These are phyloP conservation scores for Ischnus inquisitorius DNA, from an alignment of 2,888 invertebrate species.

Conservation along the genomic window DNA sequence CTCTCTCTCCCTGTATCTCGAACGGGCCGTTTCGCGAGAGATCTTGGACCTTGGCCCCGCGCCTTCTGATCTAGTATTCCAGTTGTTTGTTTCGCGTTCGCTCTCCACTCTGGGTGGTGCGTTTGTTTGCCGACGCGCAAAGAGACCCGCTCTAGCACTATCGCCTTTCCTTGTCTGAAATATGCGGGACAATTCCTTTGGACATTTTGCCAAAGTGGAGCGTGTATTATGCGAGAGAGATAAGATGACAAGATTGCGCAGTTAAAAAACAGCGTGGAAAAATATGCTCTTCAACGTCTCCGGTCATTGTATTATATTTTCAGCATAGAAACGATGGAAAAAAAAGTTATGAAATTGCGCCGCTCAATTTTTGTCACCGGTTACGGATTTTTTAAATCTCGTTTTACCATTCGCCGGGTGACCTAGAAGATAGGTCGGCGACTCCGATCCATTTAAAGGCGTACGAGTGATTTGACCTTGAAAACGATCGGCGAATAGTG, in stretches of 20 bases:
- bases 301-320: background rate
- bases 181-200: background rate
- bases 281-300: background rate
- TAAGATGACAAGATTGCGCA: background rate
- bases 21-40: conserved; percentile 7
- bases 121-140: conserved; percentile 1
- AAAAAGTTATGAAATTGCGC: background rate
- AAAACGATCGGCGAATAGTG: background rate
- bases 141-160: background rate
- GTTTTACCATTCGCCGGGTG: no score
- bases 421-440: background rate
- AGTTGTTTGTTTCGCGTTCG: conserved; percentile 8
- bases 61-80: background rate
- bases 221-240: background rate
- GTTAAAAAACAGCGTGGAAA: background rate
- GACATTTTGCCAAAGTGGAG: background rate
- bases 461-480: background rate
- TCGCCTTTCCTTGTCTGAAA: background rate
- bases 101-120: background rate
- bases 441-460: background rate
- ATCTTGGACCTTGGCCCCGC: conserved; percentile 38
- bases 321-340: background rate
- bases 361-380: no score
- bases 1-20: conserved; percentile 11
- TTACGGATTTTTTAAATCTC: no score